These are phyloP conservation scores for Porites cylindrica DNA, from an alignment of 92 coral and sea anemone species.

Conservation along the genomic window DNA sequence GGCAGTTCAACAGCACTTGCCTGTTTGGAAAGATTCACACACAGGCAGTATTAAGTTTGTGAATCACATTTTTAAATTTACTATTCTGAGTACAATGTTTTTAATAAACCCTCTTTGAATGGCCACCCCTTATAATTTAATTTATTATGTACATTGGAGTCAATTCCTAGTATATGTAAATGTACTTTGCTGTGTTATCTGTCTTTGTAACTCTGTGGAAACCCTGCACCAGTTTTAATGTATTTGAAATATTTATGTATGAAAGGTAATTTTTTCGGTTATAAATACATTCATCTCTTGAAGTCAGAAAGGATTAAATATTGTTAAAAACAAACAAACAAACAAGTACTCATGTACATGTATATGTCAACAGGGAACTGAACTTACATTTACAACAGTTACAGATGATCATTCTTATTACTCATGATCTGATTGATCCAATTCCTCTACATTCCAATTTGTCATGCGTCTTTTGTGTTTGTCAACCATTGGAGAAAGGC, in stretches of 20 bases:
- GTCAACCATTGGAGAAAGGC: slow-evolving; percentile 28
- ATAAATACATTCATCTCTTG: too few species aligned
- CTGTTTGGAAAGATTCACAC: slow-evolving; percentile 27
- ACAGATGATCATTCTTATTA: background rate
- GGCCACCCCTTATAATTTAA: background rate
- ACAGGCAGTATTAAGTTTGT: background rate
- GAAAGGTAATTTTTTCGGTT: too few species aligned
- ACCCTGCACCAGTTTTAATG: too few species aligned
- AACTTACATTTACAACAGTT: background rate
- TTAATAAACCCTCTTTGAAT: background rate
- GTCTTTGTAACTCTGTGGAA: too few species aligned
- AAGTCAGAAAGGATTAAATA: too few species aligned
- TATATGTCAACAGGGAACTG: too few species aligned
- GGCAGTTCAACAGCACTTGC: slow-evolving; percentile 24
- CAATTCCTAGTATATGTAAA: background rate
- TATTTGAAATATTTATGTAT: too few species aligned
- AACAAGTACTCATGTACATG: background rate
- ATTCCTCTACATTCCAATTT: slow-evolving; percentile 32
- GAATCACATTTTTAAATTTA: background rate
- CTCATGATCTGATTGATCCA: slow-evolving; percentile 19
- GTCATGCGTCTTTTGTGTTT: slow-evolving; percentile 37
- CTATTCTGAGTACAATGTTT: background rate
- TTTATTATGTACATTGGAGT: background rate
- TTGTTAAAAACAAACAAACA: background rate
- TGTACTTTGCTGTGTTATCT: too few species aligned